These are phyloP conservation scores for Pholis gunnellus DNA, from an alignment of 2,113 vertebrate species.

Conservation along the genomic window DNA sequence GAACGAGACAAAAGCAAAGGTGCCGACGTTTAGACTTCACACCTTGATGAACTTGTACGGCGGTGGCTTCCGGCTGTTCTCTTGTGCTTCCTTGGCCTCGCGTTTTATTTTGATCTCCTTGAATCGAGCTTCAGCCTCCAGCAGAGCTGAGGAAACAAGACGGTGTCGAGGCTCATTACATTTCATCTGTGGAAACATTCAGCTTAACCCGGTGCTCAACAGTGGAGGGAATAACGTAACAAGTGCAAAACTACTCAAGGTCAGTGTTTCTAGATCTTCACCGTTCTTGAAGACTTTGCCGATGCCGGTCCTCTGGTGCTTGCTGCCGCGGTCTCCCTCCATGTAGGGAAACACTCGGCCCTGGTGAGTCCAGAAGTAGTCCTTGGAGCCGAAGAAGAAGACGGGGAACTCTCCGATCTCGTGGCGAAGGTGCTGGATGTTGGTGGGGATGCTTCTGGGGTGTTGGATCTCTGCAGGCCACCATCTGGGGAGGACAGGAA, in stretches of 20 bases:
- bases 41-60: conserved; percentile 99
- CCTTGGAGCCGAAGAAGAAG: conserved; percentile 99
- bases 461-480: conserved; percentile 99
- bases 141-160: conserved; percentile 84
- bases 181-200: neutral
- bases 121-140: conserved; percentile 94
- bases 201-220: neutral
- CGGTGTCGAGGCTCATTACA: neutral
- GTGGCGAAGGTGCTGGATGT: conserved; percentile 99
- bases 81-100: conserved; percentile 94
- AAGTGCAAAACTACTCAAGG: neutral
- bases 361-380: conserved; percentile 99
- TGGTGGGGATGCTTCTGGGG: conserved; percentile 95
- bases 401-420: conserved; percentile 98
- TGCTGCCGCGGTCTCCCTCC: conserved; percentile 97
- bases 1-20: neutral
- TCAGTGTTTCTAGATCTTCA: conserved; percentile 54
- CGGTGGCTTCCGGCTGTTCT: conserved; percentile 94
- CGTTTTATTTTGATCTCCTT: conserved; percentile 92
- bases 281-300: conserved; percentile 98
- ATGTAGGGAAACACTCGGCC: conserved; percentile 98
- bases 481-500: conserved; percentile 85
- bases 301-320: conserved; percentile 91
- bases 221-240: too few species aligned
- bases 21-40: neutral